These are phyloP conservation scores for Scalopus aquaticus DNA, from an alignment of 2,113 vertebrate species.

Conservation along the genomic window DNA sequence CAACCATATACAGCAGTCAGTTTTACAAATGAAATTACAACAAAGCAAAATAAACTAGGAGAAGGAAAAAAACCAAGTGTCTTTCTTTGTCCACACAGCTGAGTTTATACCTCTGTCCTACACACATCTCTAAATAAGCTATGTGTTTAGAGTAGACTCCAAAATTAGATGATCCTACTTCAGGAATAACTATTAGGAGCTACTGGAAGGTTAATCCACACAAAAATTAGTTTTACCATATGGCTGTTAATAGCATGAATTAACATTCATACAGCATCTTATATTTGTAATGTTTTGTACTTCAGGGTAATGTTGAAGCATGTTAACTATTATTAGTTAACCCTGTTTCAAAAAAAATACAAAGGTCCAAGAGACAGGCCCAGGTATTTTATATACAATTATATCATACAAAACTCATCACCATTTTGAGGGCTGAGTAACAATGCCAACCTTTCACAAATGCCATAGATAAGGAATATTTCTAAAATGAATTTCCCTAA, in stretches of 20 bases:
- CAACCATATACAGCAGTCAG: neutral
- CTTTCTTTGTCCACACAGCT: neutral
- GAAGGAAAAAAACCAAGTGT: neutral
- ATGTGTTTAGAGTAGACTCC: neutral
- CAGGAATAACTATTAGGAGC: slow-evolving; percentile 10
- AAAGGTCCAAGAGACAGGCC: slow-evolving; percentile 8
- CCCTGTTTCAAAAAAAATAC: slow-evolving; percentile 39
- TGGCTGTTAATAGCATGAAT: slow-evolving; percentile 66
- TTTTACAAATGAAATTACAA: neutral
- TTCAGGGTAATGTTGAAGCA: slow-evolving; percentile 50
- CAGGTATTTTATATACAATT: neutral
- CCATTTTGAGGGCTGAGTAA: neutral
- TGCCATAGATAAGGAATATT: neutral
- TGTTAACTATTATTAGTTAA: slow-evolving; percentile 56
- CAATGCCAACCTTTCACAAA: neutral
- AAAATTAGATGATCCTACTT: neutral
- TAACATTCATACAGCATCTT: slow-evolving; percentile 59
- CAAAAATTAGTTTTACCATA: slow-evolving; percentile 52
- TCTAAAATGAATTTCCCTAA: neutral
- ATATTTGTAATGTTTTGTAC: slow-evolving; percentile 43
- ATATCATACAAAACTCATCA: neutral
- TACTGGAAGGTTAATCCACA: slow-evolving; percentile 50
- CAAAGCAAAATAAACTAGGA: neutral
- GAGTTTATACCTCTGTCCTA: neutral
- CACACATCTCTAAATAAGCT: neutral